Conservation (phyloP, 2,113 vertebrate genomes). For the Monarcha castaneiventris region DNA sequence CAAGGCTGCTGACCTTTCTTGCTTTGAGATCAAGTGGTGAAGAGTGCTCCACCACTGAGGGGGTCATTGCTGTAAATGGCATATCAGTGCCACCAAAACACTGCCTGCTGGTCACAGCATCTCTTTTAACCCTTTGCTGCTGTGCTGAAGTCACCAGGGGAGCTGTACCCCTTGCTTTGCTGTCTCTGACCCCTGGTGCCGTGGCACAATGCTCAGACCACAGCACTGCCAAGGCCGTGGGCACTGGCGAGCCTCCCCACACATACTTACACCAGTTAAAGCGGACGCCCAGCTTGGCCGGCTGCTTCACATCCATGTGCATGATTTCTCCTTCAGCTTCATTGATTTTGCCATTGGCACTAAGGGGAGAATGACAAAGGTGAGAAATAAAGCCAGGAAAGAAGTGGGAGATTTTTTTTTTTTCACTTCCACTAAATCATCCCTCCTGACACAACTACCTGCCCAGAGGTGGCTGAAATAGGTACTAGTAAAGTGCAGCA, state of each 20-base stretch:
- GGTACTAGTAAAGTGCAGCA: neutral
- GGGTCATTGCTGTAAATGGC: neutral
- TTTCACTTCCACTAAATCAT: too few species aligned
- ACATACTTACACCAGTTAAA: constrained; percentile 82
- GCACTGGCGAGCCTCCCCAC: neutral
- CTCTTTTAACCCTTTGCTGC: neutral
- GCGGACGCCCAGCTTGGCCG: constrained; percentile 85
- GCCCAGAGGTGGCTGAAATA: neutral
- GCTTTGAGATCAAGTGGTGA: neutral
- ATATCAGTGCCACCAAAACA: neutral
- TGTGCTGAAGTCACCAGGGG: fast-evolving
- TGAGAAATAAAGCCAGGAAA: neutral
- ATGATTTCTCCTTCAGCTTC: constrained; percentile 81
- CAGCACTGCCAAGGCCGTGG: fast-evolving
- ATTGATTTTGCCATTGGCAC: constrained; percentile 74
- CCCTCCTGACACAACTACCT: neutral
- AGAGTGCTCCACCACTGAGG: neutral
- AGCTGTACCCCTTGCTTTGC: neutral
- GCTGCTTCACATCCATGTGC: constrained; percentile 77
- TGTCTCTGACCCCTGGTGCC: neutral
- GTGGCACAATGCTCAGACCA: neutral
- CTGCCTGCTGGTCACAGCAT: neutral
- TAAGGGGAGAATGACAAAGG: neutral
- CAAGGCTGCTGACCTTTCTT: neutral
- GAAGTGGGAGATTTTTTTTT: neutral